phyloP scores from a whole-genome alignment of 2,797 vertebrate genomes.

The Betta splendens region DNA sequence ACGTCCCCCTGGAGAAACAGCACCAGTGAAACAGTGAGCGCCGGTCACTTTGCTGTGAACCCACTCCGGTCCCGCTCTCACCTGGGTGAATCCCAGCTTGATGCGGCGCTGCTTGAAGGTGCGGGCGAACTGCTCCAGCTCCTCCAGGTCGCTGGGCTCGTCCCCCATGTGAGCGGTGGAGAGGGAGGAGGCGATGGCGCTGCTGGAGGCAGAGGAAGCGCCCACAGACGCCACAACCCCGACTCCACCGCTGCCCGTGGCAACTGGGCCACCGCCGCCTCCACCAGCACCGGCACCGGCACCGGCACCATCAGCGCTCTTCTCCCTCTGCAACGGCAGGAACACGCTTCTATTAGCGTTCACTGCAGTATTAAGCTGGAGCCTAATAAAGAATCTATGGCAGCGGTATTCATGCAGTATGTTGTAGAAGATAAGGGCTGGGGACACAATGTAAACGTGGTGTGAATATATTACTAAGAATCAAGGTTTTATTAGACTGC shows the following conservation, averaged over 20 bases:
- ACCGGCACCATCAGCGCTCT: constrained; percentile 62
- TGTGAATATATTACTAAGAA: constrained; percentile 15
- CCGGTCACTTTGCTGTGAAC: background rate
- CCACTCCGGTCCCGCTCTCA: constrained; percentile 19
- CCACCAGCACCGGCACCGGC: constrained; percentile 35
- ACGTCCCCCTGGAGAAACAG: constrained; percentile 84
- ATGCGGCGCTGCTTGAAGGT: constrained; percentile 93
- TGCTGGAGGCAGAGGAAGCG: constrained; percentile 65
- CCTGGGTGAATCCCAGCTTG: constrained; percentile 94
- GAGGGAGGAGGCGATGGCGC: constrained; percentile 61
- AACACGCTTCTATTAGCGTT: background rate
- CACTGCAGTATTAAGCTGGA: background rate
- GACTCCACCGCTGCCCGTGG: constrained; percentile 35
- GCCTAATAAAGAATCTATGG: no score
- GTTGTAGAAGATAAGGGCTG: constrained; percentile 29
- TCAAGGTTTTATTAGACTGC: constrained; percentile 2
- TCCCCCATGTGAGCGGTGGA: constrained; percentile 75
- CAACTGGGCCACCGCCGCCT: constrained; percentile 25
- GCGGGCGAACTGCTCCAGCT: constrained; percentile 91
- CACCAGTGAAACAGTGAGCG: background rate
- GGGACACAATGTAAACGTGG: constrained; percentile 8
- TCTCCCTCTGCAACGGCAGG: constrained; percentile 76
- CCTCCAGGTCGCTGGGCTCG: constrained; percentile 92
- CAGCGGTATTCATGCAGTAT: constrained; percentile 52
- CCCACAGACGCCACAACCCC: constrained; percentile 48